phyloP scores from a whole-genome alignment of 2,888 invertebrate genomes.

The Drosophila melanosoma region DNA sequence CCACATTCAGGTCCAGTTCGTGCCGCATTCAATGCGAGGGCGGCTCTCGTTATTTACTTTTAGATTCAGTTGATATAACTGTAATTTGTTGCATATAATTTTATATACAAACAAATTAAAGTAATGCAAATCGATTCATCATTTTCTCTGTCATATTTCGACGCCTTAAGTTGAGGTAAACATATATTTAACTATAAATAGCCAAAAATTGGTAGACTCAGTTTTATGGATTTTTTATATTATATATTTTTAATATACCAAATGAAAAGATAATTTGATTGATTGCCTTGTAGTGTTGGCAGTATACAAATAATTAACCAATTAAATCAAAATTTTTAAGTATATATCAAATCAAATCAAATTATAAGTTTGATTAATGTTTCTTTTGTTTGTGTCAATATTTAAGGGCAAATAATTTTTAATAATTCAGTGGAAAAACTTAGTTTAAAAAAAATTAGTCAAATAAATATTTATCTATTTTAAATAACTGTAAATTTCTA shows the following conservation, averaged over 20 bases:
- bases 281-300: background rate
- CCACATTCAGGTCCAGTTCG: conserved; percentile 58
- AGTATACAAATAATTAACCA: background rate
- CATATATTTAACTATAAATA: background rate
- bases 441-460: background rate
- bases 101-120: background rate
- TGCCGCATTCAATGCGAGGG: conserved; percentile 70
- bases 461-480: too few species aligned
- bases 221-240: background rate
- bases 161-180: background rate
- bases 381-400: background rate
- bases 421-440: background rate
- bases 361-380: background rate
- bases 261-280: background rate
- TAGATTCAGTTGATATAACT: too few species aligned
- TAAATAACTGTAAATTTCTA: too few species aligned
- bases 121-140: background rate
- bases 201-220: background rate
- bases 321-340: background rate
- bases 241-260: background rate
- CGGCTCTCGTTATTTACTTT: background rate
- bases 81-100: background rate
- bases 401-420: background rate
- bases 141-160: background rate
- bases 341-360: background rate